Evolutionary conservation across 2,888 invertebrate species (phyloP).

Genomic region (Melinaea menophilus): DNA sequence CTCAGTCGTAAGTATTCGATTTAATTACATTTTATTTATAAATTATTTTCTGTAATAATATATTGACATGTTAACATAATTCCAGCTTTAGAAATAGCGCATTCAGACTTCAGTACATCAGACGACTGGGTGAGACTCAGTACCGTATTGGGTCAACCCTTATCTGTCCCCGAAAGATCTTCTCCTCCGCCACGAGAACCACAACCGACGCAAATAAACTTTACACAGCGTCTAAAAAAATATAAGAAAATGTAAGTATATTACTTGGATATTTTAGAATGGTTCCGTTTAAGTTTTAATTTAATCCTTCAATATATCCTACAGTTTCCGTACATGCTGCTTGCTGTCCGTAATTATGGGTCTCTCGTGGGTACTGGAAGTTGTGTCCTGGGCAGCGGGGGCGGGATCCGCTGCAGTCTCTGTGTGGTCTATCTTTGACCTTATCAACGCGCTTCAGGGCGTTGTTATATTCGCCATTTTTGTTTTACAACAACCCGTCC

Average conservation of each 20-base stretch:
- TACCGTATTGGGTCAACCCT: slow-evolving; percentile 57
- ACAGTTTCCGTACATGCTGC: slow-evolving; percentile 76
- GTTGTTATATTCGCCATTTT: slow-evolving; percentile 82
- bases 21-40: neutral
- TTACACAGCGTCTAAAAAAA: slow-evolving; percentile 61
- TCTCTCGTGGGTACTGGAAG: slow-evolving; percentile 83
- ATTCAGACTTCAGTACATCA: slow-evolving; percentile 65
- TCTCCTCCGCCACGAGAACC: slow-evolving; percentile 48
- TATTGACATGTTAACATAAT: neutral
- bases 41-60: slow-evolving; percentile 13
- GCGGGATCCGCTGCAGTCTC: slow-evolving; percentile 68
- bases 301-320: neutral
- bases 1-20: slow-evolving; percentile 58
- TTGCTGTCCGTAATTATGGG: slow-evolving; percentile 82
- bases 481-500: slow-evolving; percentile 71
- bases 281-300: no score
- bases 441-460: slow-evolving; percentile 84
- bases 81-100: slow-evolving; percentile 62
- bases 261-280: no score
- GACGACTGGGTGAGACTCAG: slow-evolving; percentile 70
- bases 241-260: slow-evolving; percentile 67
- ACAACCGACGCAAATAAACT: slow-evolving; percentile 50
- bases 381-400: slow-evolving; percentile 81
- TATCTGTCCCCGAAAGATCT: slow-evolving; percentile 46
- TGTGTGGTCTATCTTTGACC: slow-evolving; percentile 81